phyloP scores from a whole-genome alignment of 1,140 invertebrate genomes.

The Zophobas morio region DNA sequence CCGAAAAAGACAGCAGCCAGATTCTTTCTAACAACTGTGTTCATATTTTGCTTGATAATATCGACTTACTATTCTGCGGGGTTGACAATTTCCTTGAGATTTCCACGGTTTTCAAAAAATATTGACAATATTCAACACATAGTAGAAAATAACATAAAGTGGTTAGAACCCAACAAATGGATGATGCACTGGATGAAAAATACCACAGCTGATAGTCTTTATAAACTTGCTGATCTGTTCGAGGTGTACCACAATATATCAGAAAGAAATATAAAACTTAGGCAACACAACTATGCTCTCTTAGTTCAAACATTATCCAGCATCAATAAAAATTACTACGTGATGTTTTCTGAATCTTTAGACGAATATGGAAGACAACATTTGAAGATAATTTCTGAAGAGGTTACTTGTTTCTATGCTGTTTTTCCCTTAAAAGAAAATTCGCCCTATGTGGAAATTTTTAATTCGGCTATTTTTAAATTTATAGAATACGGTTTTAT shows the following conservation, averaged over 20 bases:
- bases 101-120: conserved; percentile 13
- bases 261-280: conserved; percentile 18
- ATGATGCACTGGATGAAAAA: conserved; percentile 34
- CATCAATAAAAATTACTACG: conserved; percentile 12
- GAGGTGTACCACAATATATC: neutral
- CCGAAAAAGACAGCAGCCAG: neutral
- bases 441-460: conserved; percentile 7
- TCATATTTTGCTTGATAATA: conserved; percentile 16
- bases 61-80: conserved; percentile 20
- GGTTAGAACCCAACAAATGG: conserved; percentile 19
- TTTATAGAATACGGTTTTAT: conserved; percentile 36
- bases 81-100: conserved; percentile 6
- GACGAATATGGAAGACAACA: conserved; percentile 23
- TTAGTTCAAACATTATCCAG: conserved; percentile 11
- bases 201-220: neutral
- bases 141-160: conserved; percentile 20
- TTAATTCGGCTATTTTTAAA: neutral
- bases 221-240: conserved; percentile 25
- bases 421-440: conserved; percentile 28
- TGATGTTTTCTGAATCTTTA: conserved; percentile 23
- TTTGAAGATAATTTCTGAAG: conserved; percentile 17
- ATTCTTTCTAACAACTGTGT: neutral
- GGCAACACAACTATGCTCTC: conserved; percentile 8
- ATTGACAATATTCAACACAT: conserved; percentile 25
- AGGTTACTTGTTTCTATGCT: neutral